Base-by-base conservation (phyloP, 2,113 vertebrate genomes). In the Tyrannus savana region DNA sequence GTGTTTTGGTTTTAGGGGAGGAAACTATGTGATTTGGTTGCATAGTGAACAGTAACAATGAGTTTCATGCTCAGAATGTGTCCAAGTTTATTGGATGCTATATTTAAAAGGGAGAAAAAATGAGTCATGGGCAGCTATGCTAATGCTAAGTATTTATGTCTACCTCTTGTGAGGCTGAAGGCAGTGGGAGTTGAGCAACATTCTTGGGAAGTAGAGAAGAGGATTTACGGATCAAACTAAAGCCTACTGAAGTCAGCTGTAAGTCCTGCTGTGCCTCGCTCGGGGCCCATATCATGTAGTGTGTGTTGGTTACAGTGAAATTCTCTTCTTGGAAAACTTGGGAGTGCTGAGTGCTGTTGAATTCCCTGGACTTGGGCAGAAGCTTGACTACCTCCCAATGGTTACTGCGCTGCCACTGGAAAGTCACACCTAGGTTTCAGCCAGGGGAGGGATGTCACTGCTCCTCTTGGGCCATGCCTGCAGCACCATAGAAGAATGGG, bases 21-120 rank as follows among this genome's bases (percentile, higher is more conserved):
- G 27, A 84, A 78, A 41, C 35, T 52, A 44, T 69, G 59, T 92
- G 18, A 11, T 89, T 64, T 27, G 33, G 12, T 78, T 92, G 35
- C 60, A 19, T 52, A 55, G 47, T 90, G 73, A 95, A 59, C 60
- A 84, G 64, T 84, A 90, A 89, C 56, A 90, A 82, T 56, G 56
- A 92, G 22, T 84, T 92, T 92, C 94, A 92, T 89, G 69, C 84
- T 92, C 24, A 72, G 73, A 95, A 81, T 56, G 15, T 81, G 44
- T 90, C 56, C 52, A 75, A 25, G 0, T 93, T 93, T 96, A 90
- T 90, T 55, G 64, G 89, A 41, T 95, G 69, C 93, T 97, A 90
- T 95, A 89, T 95, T 95, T 97, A 87, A 95, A 94, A 93, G 63
- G 64, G 73, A 95, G 64, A 89, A 95, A 96, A 93, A 95, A 52